Evolutionary conservation across 2,113 vertebrate species (phyloP).

Genomic region (Pipa parva): DNA sequence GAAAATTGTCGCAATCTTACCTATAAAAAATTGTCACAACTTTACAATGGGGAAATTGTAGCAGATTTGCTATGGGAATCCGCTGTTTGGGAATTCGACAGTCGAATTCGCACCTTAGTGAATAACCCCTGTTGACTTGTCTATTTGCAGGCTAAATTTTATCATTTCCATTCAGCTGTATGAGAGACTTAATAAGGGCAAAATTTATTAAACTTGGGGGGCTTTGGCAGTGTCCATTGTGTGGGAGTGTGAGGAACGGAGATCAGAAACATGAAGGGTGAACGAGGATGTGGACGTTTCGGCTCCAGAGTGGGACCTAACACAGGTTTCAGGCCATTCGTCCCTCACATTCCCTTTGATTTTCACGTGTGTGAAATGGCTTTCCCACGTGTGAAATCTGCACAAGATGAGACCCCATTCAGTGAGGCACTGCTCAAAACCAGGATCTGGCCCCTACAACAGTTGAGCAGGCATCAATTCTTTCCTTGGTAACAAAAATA

Average conservation of each 20-base stretch:
- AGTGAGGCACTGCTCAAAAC: conserved; percentile 93
- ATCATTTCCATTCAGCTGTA: too few relatives aligned
- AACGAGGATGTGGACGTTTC: conserved; percentile 84
- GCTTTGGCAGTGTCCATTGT: conserved; percentile 49
- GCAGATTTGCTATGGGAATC: too few relatives aligned
- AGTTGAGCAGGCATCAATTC: conserved; percentile 91
- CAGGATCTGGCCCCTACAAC: conserved; percentile 89
- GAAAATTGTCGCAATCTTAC: too few relatives aligned
- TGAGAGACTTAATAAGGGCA: too few relatives aligned
- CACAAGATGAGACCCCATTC: conserved; percentile 80
- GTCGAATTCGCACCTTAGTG: too few relatives aligned
- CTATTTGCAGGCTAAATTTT: too few relatives aligned
- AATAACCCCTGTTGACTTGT: too few relatives aligned
- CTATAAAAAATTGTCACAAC: too few relatives aligned
- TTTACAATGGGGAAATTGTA: too few relatives aligned
- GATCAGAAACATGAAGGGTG: conserved; percentile 55
- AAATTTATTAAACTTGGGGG: too few relatives aligned
- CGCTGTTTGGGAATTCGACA: too few relatives aligned
- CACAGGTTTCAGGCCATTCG: conserved; percentile 90
- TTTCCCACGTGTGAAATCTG: conserved; percentile 89
- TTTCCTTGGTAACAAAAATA: conserved; percentile 96
- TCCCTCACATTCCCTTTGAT: conserved; percentile 94
- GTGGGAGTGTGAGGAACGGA: background rate
- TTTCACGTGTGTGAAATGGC: conserved; percentile 99
- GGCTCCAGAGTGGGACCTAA: conserved; percentile 81